phyloP scores from a whole-genome alignment of 2,113 vertebrate genomes.

The Tonatia bakeri region DNA sequence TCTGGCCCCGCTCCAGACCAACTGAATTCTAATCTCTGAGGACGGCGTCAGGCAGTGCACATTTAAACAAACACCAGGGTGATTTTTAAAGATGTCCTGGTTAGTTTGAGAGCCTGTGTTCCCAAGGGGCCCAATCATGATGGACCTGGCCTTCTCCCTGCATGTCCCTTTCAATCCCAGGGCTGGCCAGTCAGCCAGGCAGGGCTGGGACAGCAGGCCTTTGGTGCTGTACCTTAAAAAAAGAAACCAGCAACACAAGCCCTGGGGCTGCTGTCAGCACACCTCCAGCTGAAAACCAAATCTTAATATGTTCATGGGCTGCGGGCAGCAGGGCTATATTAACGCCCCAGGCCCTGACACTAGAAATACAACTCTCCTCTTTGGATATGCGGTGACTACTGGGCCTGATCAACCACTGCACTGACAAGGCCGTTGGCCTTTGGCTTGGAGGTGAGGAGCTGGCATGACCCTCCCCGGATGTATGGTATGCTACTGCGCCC shows the following conservation, averaged over 20 bases:
- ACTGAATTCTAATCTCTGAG: background rate
- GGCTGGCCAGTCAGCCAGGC: background rate
- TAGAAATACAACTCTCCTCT: background rate
- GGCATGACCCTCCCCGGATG: background rate
- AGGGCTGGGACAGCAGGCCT: background rate
- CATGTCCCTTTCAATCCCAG: background rate
- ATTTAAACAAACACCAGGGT: background rate
- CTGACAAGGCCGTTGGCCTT: background rate
- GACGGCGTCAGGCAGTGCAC: background rate
- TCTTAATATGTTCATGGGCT: background rate
- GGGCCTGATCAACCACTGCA: background rate
- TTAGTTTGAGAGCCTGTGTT: background rate
- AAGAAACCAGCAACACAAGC: background rate
- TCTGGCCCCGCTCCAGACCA: background rate
- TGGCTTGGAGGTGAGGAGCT: background rate
- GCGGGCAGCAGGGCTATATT: background rate
- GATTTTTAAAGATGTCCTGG: background rate
- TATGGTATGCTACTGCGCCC: rapidly evolving
- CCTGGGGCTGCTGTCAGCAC: background rate
- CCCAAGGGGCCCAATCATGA: background rate
- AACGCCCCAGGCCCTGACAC: background rate
- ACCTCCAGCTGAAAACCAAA: background rate
- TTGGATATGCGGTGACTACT: background rate
- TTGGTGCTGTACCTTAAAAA: background rate
- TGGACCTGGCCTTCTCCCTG: background rate